phyloP scores from a whole-genome alignment of 2,797 vertebrate genomes.

The Threskiornis aethiopicus region DNA sequence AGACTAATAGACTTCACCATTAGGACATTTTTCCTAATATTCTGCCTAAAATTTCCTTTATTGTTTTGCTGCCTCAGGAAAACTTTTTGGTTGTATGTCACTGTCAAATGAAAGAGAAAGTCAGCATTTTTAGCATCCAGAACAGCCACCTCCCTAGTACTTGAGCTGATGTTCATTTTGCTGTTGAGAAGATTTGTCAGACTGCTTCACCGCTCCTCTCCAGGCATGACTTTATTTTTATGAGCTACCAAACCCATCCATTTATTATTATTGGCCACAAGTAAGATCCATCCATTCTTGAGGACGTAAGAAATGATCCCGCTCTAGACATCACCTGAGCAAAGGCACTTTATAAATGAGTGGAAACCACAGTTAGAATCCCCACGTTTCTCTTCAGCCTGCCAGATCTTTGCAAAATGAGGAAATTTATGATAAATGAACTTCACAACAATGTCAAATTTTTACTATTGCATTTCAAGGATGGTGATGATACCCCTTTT shows the following conservation, averaged over 20 bases:
- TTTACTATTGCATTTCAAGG: conserved; percentile 31
- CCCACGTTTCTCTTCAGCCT: neutral
- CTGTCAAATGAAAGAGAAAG: conserved; percentile 24
- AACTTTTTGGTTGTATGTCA: neutral
- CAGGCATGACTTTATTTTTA: conserved; percentile 8
- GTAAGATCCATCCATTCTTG: neutral
- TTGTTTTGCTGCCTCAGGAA: neutral
- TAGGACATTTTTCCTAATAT: neutral
- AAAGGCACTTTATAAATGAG: conserved; percentile 56
- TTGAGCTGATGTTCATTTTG: neutral
- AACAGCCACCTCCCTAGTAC: neutral
- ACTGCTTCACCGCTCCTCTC: conserved; percentile 14
- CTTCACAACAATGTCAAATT: neutral
- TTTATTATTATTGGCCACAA: conserved; percentile 29
- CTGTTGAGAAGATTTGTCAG: conserved; percentile 23
- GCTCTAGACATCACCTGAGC: conserved; percentile 2
- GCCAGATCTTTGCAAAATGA: neutral
- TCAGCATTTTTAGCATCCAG: neutral
- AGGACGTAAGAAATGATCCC: neutral
- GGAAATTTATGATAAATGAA: conserved; percentile 42
- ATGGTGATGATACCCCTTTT: conserved; percentile 31
- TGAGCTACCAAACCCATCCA: conserved; percentile 15
- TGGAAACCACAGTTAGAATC: neutral
- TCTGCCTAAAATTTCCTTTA: neutral
- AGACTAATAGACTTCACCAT: neutral